These are phyloP conservation scores for Diaphora mendica DNA, from an alignment of 2,888 invertebrate species.

Conservation along the genomic window DNA sequence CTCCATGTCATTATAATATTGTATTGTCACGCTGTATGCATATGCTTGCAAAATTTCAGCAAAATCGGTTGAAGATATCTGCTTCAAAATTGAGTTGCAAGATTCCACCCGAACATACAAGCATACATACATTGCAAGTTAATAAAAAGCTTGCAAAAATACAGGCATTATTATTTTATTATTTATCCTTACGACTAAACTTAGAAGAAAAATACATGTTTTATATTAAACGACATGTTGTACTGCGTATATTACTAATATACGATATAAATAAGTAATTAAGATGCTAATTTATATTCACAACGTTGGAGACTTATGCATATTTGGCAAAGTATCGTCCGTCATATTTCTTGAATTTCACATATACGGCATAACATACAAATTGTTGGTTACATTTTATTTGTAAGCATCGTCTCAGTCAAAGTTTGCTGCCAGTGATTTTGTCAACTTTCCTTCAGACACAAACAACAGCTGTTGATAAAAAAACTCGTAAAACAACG, in stretches of 20 bases:
- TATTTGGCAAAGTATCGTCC: background rate
- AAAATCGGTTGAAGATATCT: too few relatives aligned
- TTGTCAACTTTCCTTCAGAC: background rate
- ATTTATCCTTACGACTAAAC: too few relatives aligned
- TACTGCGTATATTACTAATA: background rate
- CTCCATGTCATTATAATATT: too few relatives aligned
- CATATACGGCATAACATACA: background rate
- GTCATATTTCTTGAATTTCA: background rate
- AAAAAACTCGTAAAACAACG: slow-evolving; percentile 20
- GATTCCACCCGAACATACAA: too few relatives aligned
- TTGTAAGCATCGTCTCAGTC: background rate
- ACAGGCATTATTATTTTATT: too few relatives aligned
- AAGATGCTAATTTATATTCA: background rate
- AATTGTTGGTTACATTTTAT: background rate
- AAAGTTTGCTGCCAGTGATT: background rate
- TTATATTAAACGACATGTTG: background rate
- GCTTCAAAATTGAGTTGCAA: too few relatives aligned
- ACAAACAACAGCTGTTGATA: slow-evolving; percentile 39
- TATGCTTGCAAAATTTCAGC: too few relatives aligned
- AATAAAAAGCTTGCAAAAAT: too few relatives aligned
- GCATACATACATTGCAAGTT: too few relatives aligned
- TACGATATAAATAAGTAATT: background rate
- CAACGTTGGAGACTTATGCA: background rate
- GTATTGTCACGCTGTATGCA: too few relatives aligned
- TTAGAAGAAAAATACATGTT: background rate